Evolutionary conservation across 2,888 invertebrate genomes (phyloP), one percentile per base, ranked within the genome.

Genomic region (Mechanitis mazaeus): DNA sequence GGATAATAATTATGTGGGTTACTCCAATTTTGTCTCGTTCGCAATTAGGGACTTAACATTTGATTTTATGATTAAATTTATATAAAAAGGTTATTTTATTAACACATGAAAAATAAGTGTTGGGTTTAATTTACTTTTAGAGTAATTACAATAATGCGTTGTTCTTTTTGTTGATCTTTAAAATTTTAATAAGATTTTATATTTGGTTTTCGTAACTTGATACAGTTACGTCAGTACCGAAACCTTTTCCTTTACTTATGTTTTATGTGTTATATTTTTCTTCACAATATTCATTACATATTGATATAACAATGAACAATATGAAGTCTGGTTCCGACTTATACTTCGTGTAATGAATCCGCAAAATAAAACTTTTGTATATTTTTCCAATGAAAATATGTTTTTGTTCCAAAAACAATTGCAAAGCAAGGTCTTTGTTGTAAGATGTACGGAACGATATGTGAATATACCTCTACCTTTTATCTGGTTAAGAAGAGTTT

Each of bases 361-460:
- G 31, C 56, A 64, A 64, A 58, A 60, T 54, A 45, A 42, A 45
- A 33, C 45, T 56, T 35, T 47, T 38, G 53, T 50, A 54, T 59
- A 50, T 61, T 58, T 56, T 45, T 54, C 33, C 55, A 56, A 53
- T 33, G 55, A 61, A 50, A 59, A 58, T 45, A 47, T 67, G 66
- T 63, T 66, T 68, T 68, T 61, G 56, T 59, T 59, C 56, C 47
- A 59, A 58, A 53, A 59, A 66, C 64, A 64, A 64, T 64, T 57
- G 64, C 45, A 56, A 60, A 64, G 42, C 59, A 59, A 33, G 56
- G 59, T 20, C 68, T 61, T 63, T 65, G 64, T 65, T 59, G 60
- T 64, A 61, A 65, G 64, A 61, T 65, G 60, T 61, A 64, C 45
- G 60, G 63, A 65, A 63, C 63, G 65, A 67, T 68, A 65, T 68